Conservation (phyloP, 2,797 vertebrate species). For the Uromys caudimaculatus region DNA sequence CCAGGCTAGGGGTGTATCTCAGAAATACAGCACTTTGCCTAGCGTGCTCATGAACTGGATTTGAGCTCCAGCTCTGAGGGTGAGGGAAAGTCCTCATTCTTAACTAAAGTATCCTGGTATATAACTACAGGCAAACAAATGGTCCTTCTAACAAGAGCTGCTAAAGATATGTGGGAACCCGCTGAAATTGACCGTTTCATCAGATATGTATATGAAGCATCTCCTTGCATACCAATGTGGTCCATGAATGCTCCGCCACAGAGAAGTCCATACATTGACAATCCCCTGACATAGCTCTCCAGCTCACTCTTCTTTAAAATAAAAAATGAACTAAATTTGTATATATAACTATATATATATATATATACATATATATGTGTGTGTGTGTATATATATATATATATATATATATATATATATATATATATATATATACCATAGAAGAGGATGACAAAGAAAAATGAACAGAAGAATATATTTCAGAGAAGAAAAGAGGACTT, state of each 20-base stretch:
- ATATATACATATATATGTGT: no score
- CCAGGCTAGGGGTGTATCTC: not conserved
- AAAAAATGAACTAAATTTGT: constrained; percentile 15
- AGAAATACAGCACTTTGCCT: not conserved
- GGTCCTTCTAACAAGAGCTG: not conserved
- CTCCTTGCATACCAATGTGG: not conserved
- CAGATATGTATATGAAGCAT: not conserved
- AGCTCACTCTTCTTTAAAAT: constrained; percentile 37
- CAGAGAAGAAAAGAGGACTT: not conserved
- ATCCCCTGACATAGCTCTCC: not conserved
- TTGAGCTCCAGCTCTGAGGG: not conserved
- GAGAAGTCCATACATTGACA: not conserved
- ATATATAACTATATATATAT: not conserved
- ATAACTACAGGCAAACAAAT: not conserved
- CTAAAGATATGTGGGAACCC: no score
- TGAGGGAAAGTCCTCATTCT: not conserved
- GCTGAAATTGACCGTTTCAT: not conserved
- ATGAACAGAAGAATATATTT: not conserved
- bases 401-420: no score
- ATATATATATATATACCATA: not conserved
- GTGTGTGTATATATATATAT: not conserved
- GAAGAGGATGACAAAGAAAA: constrained; percentile 55
- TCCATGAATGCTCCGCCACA: not conserved
- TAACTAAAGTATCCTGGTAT: not conserved
- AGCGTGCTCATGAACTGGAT: not conserved